phyloP scores from a whole-genome alignment of 2,888 invertebrate genomes.

The Eupithecia tripunctaria region DNA sequence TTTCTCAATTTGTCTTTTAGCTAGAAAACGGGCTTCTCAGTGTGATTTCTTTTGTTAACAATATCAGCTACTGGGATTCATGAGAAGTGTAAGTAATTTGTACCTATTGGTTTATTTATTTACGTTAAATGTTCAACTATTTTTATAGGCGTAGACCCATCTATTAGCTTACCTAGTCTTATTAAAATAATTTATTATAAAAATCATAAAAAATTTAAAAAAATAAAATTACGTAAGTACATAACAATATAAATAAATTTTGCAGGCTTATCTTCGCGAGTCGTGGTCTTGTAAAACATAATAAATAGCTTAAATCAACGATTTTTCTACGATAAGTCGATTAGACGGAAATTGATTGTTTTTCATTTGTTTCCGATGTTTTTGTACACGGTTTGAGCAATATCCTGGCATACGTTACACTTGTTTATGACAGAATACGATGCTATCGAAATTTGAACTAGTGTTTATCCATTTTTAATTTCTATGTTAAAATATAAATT shows the following conservation, averaged over 20 bases:
- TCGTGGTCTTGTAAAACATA: background rate
- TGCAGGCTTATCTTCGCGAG: background rate
- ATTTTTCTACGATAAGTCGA: background rate
- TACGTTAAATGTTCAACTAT: too few relatives aligned
- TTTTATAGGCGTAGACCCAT: too few relatives aligned
- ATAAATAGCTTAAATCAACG: background rate
- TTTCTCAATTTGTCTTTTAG: background rate
- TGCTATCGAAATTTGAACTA: background rate
- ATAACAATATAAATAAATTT: background rate
- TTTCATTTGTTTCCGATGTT: background rate
- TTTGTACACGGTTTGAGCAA: slow-evolving; percentile 7
- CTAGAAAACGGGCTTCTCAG: background rate
- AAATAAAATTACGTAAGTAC: too few relatives aligned
- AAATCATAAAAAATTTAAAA: too few relatives aligned
- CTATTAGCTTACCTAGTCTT: too few relatives aligned
- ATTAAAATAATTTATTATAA: too few relatives aligned
- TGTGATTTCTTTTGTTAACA: background rate
- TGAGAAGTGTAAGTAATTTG: too few relatives aligned
- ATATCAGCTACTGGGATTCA: too few relatives aligned
- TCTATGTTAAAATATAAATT: too few relatives aligned
- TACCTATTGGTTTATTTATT: too few relatives aligned
- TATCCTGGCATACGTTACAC: background rate
- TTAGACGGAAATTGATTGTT: background rate
- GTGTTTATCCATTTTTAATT: background rate
- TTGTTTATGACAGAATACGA: background rate